Evolutionary conservation across 2,888 invertebrate genomes (phyloP).

Genomic region (Coelinius sp.): DNA sequence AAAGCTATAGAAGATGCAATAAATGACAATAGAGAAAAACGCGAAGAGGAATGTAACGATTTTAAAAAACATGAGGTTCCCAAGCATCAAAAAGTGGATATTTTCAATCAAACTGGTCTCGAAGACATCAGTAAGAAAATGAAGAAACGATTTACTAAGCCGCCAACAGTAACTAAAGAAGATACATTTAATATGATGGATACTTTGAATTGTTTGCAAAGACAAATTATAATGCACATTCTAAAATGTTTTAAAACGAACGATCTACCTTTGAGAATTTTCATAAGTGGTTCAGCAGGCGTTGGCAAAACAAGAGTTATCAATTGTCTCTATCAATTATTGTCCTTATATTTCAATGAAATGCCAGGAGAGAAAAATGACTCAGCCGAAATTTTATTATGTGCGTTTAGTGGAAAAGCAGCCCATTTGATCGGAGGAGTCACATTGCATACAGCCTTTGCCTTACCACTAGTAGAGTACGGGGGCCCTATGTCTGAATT

Average conservation of each 20-base stretch:
- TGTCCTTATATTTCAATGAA: background rate
- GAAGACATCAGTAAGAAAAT: background rate
- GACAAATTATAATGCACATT: background rate
- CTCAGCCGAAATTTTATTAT: too few relatives aligned
- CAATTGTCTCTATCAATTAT: background rate
- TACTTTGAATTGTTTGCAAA: background rate
- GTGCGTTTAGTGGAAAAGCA: too few relatives aligned
- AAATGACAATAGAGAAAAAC: slow-evolving; percentile 1
- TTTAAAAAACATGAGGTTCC: too few relatives aligned
- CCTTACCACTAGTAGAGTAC: too few relatives aligned
- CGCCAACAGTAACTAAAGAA: background rate
- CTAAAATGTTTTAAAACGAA: slow-evolving; percentile 1
- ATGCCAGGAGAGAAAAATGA: too few relatives aligned
- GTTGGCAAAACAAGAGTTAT: background rate
- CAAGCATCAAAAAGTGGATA: slow-evolving; percentile 28
- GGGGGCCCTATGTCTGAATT: background rate
- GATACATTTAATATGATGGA: background rate
- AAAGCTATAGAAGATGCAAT: slow-evolving; percentile 25
- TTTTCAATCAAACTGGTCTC: slow-evolving; percentile 30
- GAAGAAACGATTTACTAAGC: background rate
- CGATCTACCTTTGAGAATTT: background rate
- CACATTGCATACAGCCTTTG: too few relatives aligned
- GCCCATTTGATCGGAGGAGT: too few relatives aligned
- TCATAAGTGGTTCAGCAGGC: background rate
- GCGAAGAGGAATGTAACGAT: background rate